Evolutionary conservation across 2,888 invertebrate genomes (phyloP).

Genomic region (Agrochola lychnidis): DNA sequence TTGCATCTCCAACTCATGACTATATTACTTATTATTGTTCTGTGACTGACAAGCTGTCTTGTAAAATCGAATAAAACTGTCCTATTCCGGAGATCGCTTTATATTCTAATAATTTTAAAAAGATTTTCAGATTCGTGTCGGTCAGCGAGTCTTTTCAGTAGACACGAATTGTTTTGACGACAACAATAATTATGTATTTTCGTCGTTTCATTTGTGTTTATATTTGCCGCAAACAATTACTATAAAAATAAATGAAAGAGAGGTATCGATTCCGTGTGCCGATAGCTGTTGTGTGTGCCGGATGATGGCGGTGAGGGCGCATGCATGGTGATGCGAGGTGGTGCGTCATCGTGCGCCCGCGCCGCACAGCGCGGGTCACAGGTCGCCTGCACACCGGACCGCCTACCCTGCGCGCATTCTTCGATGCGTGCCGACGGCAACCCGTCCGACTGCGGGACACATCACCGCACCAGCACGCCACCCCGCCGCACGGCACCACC

Average conservation of each 20-base stretch:
- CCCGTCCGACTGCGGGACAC: conserved; percentile 52
- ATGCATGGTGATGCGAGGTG: conserved; percentile 58
- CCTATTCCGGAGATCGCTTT: background rate
- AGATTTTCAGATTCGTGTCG: background rate
- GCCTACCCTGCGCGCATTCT: conserved; percentile 82
- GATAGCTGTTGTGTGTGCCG: conserved; percentile 49
- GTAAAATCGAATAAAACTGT: conserved; percentile 26
- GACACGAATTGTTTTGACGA: background rate
- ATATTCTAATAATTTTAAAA: background rate
- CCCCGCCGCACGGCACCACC: conserved; percentile 33
- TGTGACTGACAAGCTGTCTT: conserved; percentile 47
- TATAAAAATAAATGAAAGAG: conserved; percentile 58
- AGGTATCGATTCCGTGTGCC: conserved; percentile 69
- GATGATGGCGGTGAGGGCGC: conserved; percentile 42
- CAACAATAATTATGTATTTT: conserved; percentile 1
- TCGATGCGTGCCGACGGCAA: conserved; percentile 64
- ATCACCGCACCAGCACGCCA: background rate
- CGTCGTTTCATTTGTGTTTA: background rate
- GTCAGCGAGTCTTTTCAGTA: background rate
- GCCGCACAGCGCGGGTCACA: conserved; percentile 76
- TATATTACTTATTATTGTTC: conserved; percentile 56
- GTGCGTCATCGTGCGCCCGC: conserved; percentile 76
- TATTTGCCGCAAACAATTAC: conserved; percentile 37
- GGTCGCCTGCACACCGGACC: conserved; percentile 83
- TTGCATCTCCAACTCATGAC: conserved; percentile 63